Conservation (phyloP, 2,888 invertebrate species). For the Hanleya hanleyi region DNA sequence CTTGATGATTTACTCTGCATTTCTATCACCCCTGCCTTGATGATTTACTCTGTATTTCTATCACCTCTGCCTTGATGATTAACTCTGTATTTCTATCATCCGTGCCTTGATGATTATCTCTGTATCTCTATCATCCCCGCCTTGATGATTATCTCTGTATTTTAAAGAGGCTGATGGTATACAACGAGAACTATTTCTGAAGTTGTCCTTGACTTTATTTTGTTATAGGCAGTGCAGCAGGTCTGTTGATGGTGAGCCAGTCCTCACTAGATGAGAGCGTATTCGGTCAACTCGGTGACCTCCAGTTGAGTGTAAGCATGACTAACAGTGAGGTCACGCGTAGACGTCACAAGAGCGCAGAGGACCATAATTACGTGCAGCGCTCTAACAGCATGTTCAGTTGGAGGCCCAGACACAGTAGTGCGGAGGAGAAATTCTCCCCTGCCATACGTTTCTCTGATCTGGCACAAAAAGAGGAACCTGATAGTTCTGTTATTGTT, state of each 20-base stretch:
- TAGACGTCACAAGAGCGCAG: conserved; percentile 71
- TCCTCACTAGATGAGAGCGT: conserved; percentile 50
- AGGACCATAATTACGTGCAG: conserved; percentile 40
- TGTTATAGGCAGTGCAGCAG: conserved; percentile 75
- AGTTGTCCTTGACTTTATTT: too few relatives aligned
- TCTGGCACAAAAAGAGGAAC: conserved; percentile 34
- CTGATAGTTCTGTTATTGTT: conserved; percentile 14
- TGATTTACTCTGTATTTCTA: too few relatives aligned
- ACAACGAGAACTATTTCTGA: too few relatives aligned
- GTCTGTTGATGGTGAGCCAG: conserved; percentile 75
- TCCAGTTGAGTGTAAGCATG: conserved; percentile 38
- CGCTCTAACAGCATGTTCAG: conserved; percentile 59
- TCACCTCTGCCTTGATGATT: too few relatives aligned
- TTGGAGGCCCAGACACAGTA: conserved; percentile 46
- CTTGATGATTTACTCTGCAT: too few relatives aligned
- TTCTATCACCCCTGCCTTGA: too few relatives aligned
- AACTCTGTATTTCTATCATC: too few relatives aligned
- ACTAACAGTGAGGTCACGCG: conserved; percentile 42
- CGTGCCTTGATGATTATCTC: too few relatives aligned
- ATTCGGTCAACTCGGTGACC: conserved; percentile 33
- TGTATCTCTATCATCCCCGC: too few relatives aligned
- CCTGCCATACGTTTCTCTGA: conserved; percentile 42
- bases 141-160: too few relatives aligned
- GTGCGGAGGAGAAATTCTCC: conserved; percentile 38
- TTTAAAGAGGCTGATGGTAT: too few relatives aligned